Conservation (phyloP, 2,888 invertebrate species). For the Crioceris asparagi region DNA sequence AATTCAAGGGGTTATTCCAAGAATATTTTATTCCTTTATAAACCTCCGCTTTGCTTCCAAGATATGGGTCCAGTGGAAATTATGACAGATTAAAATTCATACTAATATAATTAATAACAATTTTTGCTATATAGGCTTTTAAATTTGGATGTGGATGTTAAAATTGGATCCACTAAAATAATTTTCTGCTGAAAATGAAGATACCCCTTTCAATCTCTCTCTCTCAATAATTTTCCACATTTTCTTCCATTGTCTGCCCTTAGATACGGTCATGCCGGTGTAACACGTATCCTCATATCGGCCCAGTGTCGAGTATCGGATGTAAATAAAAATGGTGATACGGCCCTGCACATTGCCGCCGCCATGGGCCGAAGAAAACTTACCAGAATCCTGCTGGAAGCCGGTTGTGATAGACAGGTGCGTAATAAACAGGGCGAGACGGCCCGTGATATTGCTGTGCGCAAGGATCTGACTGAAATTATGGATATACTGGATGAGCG, state of each 20-base stretch:
- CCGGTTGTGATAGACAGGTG: conserved; percentile 61
- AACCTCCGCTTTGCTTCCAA: too few relatives aligned
- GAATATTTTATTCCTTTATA: too few relatives aligned
- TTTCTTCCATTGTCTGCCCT: not conserved
- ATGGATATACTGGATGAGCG: conserved; percentile 60
- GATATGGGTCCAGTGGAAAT: too few relatives aligned
- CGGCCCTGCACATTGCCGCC: conserved; percentile 85
- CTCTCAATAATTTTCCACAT: too few relatives aligned
- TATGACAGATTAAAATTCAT: too few relatives aligned
- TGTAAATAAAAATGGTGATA: conserved; percentile 93
- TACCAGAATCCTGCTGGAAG: conserved; percentile 80
- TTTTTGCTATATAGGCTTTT: too few relatives aligned
- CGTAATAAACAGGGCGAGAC: conserved; percentile 84
- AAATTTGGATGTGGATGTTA: too few relatives aligned
- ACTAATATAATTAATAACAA: too few relatives aligned
- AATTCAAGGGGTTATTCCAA: too few relatives aligned
- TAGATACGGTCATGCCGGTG: conserved; percentile 91
- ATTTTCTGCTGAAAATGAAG: too few relatives aligned
- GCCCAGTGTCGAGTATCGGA: conserved; percentile 74
- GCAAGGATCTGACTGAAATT: conserved; percentile 80
- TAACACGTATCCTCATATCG: conserved; percentile 85
- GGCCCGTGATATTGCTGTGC: conserved; percentile 75
- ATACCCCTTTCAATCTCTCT: too few relatives aligned
- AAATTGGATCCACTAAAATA: too few relatives aligned
- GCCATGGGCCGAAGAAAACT: conserved; percentile 89